phyloP scores from a whole-genome alignment of 2,888 invertebrate genomes.

The Hartigia nigra region DNA sequence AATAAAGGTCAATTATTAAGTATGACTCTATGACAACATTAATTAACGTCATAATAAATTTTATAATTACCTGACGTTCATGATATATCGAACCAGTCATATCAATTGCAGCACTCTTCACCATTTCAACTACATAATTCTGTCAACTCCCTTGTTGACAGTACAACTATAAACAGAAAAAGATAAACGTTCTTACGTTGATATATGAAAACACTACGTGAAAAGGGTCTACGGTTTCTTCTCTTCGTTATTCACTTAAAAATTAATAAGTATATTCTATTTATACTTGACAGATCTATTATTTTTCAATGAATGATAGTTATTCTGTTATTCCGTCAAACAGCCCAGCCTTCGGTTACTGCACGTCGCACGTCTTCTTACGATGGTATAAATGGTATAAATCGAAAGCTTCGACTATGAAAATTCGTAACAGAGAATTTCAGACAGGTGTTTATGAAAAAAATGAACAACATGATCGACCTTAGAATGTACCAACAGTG shows the following conservation, averaged over 20 bases:
- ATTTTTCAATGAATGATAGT: neutral
- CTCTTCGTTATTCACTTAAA: neutral
- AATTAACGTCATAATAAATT: slow-evolving; percentile 4
- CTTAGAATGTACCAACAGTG: neutral
- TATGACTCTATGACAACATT: neutral
- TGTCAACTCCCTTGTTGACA: slow-evolving; percentile 2
- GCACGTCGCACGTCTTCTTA: neutral
- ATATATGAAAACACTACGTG: neutral
- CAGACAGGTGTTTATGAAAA: neutral
- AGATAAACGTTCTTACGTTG: neutral
- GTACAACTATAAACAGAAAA: neutral
- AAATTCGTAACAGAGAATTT: neutral
- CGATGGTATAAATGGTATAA: neutral
- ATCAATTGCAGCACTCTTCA: slow-evolving; percentile 49
- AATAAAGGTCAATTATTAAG: slow-evolving; percentile 1
- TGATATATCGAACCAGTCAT: slow-evolving; percentile 66
- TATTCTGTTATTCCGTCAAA: neutral
- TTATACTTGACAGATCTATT: slow-evolving; percentile 3
- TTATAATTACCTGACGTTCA: slow-evolving; percentile 65
- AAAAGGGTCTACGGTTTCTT: neutral
- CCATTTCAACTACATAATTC: slow-evolving; percentile 46
- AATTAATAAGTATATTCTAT: neutral
- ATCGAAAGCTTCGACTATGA: neutral
- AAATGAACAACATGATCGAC: neutral
- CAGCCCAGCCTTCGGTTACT: neutral